Conservation (phyloP, 2,113 vertebrate genomes). For the Pangasianodon gigas region DNA sequence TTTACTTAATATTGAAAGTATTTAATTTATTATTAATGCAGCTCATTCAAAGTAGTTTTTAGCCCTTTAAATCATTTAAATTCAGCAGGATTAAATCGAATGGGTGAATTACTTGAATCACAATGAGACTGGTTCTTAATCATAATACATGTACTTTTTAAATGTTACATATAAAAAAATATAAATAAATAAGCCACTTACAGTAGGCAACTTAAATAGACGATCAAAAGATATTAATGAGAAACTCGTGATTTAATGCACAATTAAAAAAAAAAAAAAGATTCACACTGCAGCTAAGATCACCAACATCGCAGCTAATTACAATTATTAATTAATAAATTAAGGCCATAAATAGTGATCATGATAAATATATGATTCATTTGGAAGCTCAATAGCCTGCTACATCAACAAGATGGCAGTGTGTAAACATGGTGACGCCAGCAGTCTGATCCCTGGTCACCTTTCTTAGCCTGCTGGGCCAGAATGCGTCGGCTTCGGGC, state of each 20-base stretch:
- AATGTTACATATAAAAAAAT: background rate
- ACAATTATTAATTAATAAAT: background rate
- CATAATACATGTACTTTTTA: background rate
- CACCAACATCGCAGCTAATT: background rate
- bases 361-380: background rate
- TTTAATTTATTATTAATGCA: background rate
- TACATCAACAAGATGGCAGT: background rate
- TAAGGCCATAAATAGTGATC: background rate
- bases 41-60: background rate
- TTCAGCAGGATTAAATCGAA: background rate
- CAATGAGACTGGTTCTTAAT: background rate
- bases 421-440: background rate
- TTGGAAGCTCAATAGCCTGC: background rate
- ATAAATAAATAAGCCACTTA: background rate
- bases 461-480: conserved; percentile 88
- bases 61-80: background rate
- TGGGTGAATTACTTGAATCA: background rate
- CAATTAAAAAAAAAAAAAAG: background rate
- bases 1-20: background rate
- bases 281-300: background rate
- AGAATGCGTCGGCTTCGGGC: conserved; percentile 87
- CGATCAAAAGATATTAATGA: background rate
- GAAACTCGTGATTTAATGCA: background rate
- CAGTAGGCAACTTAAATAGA: background rate
- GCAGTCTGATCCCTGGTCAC: conserved; percentile 60